Base-by-base conservation (phyloP, 2,888 invertebrate species). In the Xanthia togata region DNA sequence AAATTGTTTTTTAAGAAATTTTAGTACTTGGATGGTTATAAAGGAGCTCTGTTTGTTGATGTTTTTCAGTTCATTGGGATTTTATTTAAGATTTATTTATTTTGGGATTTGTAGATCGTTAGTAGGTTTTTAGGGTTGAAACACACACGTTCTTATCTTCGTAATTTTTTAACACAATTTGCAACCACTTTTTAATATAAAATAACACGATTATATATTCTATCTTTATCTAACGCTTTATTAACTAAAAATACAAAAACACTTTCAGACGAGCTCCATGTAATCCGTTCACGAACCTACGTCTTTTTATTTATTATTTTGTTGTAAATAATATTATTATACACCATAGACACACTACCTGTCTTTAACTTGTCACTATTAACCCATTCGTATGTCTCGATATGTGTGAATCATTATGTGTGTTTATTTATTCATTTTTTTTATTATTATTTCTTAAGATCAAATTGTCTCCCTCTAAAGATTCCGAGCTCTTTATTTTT, bases 381-480 rank as follows among this genome's bases (percentile, higher is more conserved):
- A 96, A 95, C 94, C 94, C 93, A 95, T 94, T 91, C 93, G 94
- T 94, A 85, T 94, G 92, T 94, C 90, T 93, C 93, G 93, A 93
- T 87, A 90, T 90, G 88, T 89, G 91, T 91, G 88, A 87, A 88
- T 92, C 91, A 90, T 92, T 93, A 90, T 95, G 92, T 95, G 93
- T 94, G 90, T 92, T 92, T 92, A 91, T 91, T 91, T 90, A 88
- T 89, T 80, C 84, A 78, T 87, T 87, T 88, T 89, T n/a, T 89
- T 86, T 85, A 86, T 89, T 90, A 88, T 90, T 87, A 89, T 88
- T 88, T 89, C 86, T 89, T 87, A 87, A 89, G 87, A 89, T 91
- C 88, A 93, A 96, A 95, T 95, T 95, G 96, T 95, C 96, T 96
- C 96, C 96, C 96, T 96, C 96, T 94, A 93, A 92, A 92, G 91